Percentiles rank a stretch among this genome's conserved stretches.
Evolutionary conservation across 2,888 invertebrate genomes (phyloP).

Genomic region (Tenodera sinensis): DNA sequence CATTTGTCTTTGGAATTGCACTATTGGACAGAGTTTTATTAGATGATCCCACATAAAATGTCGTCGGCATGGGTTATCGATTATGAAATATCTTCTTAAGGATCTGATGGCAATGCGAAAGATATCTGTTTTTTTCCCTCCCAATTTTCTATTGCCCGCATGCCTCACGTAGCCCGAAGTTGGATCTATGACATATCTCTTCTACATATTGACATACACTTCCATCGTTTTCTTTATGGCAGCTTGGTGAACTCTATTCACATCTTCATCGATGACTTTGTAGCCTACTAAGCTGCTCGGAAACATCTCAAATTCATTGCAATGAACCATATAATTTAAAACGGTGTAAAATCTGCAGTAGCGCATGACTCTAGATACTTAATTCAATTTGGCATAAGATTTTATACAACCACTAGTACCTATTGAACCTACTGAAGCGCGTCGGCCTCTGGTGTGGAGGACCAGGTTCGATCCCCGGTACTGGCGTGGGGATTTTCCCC

Average conservation of each 20-base stretch:
- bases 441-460: too few species aligned
- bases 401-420: too few species aligned
- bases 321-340: too few species aligned
- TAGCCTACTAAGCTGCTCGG: neutral
- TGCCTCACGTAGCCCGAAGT: neutral
- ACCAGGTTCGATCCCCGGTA: too few species aligned
- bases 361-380: too few species aligned
- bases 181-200: neutral
- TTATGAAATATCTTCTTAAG: neutral
- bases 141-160: too few species aligned
- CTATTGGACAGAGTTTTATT: neutral
- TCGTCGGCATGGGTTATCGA: neutral
- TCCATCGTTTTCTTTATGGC: neutral
- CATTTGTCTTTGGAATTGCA: neutral
- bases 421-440: too few species aligned
- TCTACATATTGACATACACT: neutral
- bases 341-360: too few species aligned
- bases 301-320: too few species aligned
- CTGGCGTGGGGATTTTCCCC: too few species aligned
- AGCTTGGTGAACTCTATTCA: neutral
- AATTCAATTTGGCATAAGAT: too few species aligned
- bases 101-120: neutral
- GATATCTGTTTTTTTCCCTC: neutral
- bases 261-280: neutral
- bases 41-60: neutral